Conservation (phyloP, 2,797 vertebrate species). For the Heterohyrax brucei region DNA sequence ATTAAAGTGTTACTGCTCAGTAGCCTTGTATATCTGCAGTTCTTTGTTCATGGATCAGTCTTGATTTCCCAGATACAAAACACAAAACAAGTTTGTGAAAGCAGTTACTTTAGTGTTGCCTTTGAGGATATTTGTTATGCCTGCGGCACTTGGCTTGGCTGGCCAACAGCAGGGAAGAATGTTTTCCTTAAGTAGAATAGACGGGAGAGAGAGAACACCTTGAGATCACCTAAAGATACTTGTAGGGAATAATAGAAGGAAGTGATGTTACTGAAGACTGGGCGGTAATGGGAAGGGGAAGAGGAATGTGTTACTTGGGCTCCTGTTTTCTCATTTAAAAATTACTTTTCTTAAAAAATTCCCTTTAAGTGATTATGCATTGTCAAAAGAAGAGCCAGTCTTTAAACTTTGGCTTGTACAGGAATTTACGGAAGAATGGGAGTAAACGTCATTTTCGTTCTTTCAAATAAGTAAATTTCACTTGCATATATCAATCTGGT, state of each 20-base stretch:
- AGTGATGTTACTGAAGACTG: not conserved
- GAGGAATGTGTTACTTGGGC: not conserved
- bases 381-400: constrained; percentile 31
- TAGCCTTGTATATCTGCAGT: constrained; percentile 57
- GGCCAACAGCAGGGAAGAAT: not conserved
- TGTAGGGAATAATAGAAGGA: not conserved
- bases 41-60: constrained; percentile 10
- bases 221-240: not conserved
- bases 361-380: not conserved
- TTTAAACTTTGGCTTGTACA: constrained; percentile 19
- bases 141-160: not conserved
- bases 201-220: not conserved
- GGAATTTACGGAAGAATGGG: constrained; percentile 62
- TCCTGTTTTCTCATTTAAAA: constrained; percentile 55
- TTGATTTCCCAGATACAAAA: constrained; percentile 63
- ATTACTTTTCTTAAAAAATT: not conserved
- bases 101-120: constrained; percentile 22
- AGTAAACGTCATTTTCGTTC: constrained; percentile 32
- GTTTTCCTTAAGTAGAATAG: not conserved
- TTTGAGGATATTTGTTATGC: constrained; percentile 25
- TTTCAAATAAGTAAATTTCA: constrained; percentile 38
- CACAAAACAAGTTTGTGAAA: constrained; percentile 67
- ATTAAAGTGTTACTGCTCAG: constrained; percentile 44
- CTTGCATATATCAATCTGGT: constrained; percentile 36
- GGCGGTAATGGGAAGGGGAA: not conserved